Evolutionary conservation across 1,140 invertebrate species (phyloP).

Genomic region (Drosophila tsacasi): DNA sequence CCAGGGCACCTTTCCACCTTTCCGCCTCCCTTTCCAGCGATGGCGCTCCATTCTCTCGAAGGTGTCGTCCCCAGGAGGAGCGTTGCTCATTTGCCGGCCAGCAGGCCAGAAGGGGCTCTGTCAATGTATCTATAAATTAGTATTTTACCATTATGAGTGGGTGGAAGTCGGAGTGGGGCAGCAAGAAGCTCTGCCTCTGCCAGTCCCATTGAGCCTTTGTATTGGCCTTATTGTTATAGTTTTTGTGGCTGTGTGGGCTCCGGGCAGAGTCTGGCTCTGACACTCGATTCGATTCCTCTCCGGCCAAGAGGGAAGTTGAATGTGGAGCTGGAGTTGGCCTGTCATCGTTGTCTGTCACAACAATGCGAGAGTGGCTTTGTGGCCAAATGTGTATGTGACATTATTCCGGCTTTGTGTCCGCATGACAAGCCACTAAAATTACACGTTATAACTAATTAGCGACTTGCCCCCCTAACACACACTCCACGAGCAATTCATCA

Average conservation of each 20-base stretch:
- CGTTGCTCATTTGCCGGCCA: constrained; percentile 74
- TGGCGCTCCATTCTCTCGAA: constrained; percentile 44
- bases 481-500: constrained; percentile 20
- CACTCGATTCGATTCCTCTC: constrained; percentile 46
- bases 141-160: constrained; percentile 80
- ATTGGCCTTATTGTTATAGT: constrained; percentile 73
- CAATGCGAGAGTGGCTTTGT: constrained; percentile 46
- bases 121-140: constrained; percentile 83
- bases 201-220: constrained; percentile 73
- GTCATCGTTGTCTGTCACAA: constrained; percentile 61
- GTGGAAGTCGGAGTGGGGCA: constrained; percentile 16
- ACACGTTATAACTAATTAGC: constrained; percentile 77
- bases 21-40: constrained; percentile 17
- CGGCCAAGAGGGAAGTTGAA: constrained; percentile 22
- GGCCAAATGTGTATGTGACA: constrained; percentile 34
- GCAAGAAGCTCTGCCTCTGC: constrained; percentile 35
- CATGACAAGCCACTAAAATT: constrained; percentile 71
- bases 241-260: constrained; percentile 44
- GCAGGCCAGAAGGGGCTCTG: constrained; percentile 56
- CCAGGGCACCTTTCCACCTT: constrained; percentile 46
- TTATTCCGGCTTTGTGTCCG: constrained; percentile 47
- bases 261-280: constrained; percentile 44
- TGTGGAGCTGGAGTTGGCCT: constrained; percentile 34
- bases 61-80: constrained; percentile 72
- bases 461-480: constrained; percentile 29